Conservation (phyloP, 2,888 invertebrate species). For the Drosophila yooni region DNA sequence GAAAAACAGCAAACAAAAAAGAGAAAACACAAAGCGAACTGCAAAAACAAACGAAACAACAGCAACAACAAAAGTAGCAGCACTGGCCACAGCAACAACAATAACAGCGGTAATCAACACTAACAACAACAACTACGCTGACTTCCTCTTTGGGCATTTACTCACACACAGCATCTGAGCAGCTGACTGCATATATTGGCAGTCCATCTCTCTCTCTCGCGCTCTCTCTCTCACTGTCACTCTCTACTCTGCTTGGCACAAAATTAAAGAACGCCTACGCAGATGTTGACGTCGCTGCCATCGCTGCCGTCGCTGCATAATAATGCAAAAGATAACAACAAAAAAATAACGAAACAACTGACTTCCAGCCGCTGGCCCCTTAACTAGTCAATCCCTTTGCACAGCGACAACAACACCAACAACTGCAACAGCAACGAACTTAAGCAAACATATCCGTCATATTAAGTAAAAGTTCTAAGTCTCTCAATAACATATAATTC, state of each 20-base stretch:
- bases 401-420: slow-evolving; percentile 14
- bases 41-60: slow-evolving; percentile 30
- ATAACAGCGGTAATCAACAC: slow-evolving; percentile 35
- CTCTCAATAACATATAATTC: slow-evolving; percentile 22
- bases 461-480: slow-evolving; percentile 36
- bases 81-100: slow-evolving; percentile 37
- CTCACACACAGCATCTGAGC: slow-evolving; percentile 41
- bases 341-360: slow-evolving; percentile 19
- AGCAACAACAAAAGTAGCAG: slow-evolving; percentile 13
- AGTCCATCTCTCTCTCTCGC: slow-evolving; percentile 6
- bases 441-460: slow-evolving; percentile 69
- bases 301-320: slow-evolving; percentile 28
- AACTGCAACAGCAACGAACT: slow-evolving; percentile 19
- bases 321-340: slow-evolving; percentile 42
- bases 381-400: slow-evolving; percentile 62
- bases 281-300: slow-evolving; percentile 25
- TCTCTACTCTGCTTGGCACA: slow-evolving; percentile 20
- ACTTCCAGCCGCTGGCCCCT: slow-evolving; percentile 66
- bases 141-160: slow-evolving; percentile 65
- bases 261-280: slow-evolving; percentile 56
- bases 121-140: slow-evolving; percentile 36
- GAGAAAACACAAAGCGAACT: slow-evolving; percentile 40
- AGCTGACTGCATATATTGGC: slow-evolving; percentile 45
- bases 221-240: slow-evolving; percentile 8
- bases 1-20: slow-evolving; percentile 36